A percentile compares a stretch with the other conserved stretches of the same genome.
phyloP scores from a whole-genome alignment of 2,113 vertebrate species.

The Eclectus roratus region DNA sequence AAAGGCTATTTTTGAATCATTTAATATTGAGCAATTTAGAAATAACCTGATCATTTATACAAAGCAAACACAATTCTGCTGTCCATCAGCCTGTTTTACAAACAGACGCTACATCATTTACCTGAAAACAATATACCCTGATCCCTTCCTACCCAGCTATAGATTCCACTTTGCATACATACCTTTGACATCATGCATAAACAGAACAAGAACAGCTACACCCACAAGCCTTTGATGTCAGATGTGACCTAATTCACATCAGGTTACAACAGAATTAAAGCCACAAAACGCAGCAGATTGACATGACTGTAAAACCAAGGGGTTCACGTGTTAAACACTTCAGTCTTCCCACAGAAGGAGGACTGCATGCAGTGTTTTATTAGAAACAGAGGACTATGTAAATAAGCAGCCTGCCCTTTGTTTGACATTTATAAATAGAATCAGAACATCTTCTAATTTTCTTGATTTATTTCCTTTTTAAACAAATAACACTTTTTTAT shows the following conservation, averaged over 20 bases:
- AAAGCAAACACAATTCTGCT: slow-evolving; percentile 22
- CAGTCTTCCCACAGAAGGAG: background rate
- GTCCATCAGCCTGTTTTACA: slow-evolving; percentile 37
- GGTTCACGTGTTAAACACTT: background rate
- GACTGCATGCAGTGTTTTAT: background rate
- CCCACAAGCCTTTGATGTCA: background rate
- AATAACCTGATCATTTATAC: background rate
- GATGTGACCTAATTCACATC: background rate
- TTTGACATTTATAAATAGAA: background rate
- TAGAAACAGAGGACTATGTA: background rate
- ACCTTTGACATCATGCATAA: background rate
- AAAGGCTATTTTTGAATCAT: background rate
- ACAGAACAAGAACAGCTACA: background rate
- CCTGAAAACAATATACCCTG: background rate
- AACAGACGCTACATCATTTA: background rate
- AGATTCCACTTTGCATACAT: background rate
- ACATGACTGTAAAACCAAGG: background rate
- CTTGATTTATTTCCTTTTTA: background rate
- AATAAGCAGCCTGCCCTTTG: background rate
- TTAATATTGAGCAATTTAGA: slow-evolving; percentile 36
- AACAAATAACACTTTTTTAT: background rate
- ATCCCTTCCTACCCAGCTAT: background rate
- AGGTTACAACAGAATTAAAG: background rate
- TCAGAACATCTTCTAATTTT: background rate
- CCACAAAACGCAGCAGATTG: background rate